These are phyloP conservation scores for Xestia c-nigrum DNA, from an alignment of 2,888 invertebrate species.

Conservation along the genomic window DNA sequence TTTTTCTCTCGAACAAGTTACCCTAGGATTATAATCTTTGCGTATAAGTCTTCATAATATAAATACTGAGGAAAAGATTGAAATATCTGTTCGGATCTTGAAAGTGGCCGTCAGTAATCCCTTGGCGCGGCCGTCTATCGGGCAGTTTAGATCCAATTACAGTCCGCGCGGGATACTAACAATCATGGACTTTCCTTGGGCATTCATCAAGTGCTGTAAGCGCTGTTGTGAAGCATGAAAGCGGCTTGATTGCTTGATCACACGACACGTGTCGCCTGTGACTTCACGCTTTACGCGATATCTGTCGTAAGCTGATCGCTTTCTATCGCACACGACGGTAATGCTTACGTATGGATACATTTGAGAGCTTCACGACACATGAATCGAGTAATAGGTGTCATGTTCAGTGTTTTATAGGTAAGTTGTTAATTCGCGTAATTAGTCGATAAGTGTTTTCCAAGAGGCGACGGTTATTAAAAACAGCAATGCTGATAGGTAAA, in stretches of 20 bases:
- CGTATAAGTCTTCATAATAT: conserved; percentile 49
- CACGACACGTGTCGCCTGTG: conserved; percentile 72
- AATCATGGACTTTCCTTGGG: conserved; percentile 77
- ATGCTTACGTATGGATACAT: conserved; percentile 50
- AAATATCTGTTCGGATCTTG: conserved; percentile 62
- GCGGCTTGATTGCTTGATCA: conserved; percentile 80
- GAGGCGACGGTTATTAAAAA: neutral
- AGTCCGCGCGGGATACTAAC: conserved; percentile 71
- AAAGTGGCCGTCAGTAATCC: conserved; percentile 56
- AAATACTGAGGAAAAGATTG: conserved; percentile 59
- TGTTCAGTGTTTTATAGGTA: conserved; percentile 26
- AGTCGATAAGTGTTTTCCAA: conserved; percentile 22
- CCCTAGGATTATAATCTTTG: conserved; percentile 41
- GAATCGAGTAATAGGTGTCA: conserved; percentile 33
- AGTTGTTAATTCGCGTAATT: conserved; percentile 21
- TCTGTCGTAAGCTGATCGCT: conserved; percentile 83
- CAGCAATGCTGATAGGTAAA: neutral
- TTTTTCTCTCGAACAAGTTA: conserved; percentile 42
- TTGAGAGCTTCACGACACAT: conserved; percentile 38
- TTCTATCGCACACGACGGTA: conserved; percentile 69
- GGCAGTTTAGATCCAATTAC: conserved; percentile 72
- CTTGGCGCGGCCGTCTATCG: conserved; percentile 52
- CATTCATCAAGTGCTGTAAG: conserved; percentile 71
- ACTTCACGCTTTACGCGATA: conserved; percentile 75
- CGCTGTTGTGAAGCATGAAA: conserved; percentile 77